Conservation (phyloP, 2,888 invertebrate genomes). For the Drosophila picticornis region DNA sequence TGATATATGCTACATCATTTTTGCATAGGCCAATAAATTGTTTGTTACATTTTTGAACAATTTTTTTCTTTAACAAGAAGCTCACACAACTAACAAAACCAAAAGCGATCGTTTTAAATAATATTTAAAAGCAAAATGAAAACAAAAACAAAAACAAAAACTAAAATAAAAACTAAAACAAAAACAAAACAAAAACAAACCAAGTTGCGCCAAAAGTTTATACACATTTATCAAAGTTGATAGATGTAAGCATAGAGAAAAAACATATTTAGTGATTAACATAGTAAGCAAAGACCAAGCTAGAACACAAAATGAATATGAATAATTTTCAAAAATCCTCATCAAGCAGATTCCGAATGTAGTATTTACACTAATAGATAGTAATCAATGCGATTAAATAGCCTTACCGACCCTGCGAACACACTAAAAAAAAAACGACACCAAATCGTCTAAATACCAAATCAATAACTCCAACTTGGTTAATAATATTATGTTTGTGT, state of each 20-base stretch:
- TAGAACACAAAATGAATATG: conserved; percentile 38
- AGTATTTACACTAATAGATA: conserved; percentile 6
- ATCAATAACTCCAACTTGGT: conserved; percentile 14
- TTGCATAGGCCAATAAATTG: conserved; percentile 71
- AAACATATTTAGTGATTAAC: conserved; percentile 55
- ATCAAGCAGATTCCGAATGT: conserved; percentile 22
- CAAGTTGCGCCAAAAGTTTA: conserved; percentile 55
- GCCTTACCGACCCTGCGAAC: conserved; percentile 29
- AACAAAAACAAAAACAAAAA: conserved; percentile 13
- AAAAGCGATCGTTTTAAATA: conserved; percentile 13
- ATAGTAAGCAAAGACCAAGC: conserved; percentile 68
- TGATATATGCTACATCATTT: conserved; percentile 66
- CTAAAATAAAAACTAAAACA: conserved; percentile 18
- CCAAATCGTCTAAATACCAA: conserved; percentile 2
- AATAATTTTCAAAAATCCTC: conserved; percentile 44
- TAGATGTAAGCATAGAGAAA: conserved; percentile 33
- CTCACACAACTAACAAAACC: conserved; percentile 49
- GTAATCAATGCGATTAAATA: conserved; percentile 34
- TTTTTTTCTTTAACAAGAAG: conserved; percentile 58
- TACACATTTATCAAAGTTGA: conserved; percentile 56
- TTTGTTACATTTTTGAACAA: conserved; percentile 70
- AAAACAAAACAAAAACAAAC: conserved; percentile 34
- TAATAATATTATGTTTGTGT: conserved; percentile 10
- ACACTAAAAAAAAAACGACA: conserved; percentile 20
- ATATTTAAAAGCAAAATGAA: conserved; percentile 14